A percentile compares a stretch with the other conserved stretches of the same genome.
These are phyloP conservation scores for Cuculus canorus DNA, from an alignment of 2,797 vertebrate genomes.

Conservation along the genomic window DNA sequence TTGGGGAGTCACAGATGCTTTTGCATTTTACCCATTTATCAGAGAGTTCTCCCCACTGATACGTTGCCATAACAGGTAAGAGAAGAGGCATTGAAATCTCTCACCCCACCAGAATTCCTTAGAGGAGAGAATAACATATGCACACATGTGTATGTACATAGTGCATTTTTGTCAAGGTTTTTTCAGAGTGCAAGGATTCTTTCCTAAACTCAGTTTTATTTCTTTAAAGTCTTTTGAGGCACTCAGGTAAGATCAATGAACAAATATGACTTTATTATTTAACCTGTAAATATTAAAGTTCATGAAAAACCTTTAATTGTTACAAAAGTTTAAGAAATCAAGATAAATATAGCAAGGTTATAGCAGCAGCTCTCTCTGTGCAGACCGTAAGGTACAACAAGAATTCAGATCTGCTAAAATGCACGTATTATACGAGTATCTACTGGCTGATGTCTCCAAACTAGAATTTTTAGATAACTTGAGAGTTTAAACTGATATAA, in stretches of 20 bases:
- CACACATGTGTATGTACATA: too few species aligned
- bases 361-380: background rate
- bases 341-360: slow-evolving; percentile 16
- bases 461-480: background rate
- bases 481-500: background rate
- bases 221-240: background rate
- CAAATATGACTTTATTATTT: slow-evolving; percentile 10
- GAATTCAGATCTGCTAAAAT: background rate
- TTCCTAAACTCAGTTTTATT: background rate
- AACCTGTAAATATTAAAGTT: background rate
- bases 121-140: background rate
- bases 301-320: slow-evolving; percentile 29
- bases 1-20: background rate
- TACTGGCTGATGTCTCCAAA: background rate
- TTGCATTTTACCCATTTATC: background rate
- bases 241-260: background rate
- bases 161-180: background rate
- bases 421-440: background rate
- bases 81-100: background rate
- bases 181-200: background rate
- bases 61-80: background rate
- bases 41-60: background rate
- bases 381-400: background rate
- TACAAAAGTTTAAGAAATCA: slow-evolving; percentile 46
- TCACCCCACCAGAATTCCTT: background rate